Base-by-base conservation (phyloP, 2,888 invertebrate species). In the Meiosimyza decipiens region DNA sequence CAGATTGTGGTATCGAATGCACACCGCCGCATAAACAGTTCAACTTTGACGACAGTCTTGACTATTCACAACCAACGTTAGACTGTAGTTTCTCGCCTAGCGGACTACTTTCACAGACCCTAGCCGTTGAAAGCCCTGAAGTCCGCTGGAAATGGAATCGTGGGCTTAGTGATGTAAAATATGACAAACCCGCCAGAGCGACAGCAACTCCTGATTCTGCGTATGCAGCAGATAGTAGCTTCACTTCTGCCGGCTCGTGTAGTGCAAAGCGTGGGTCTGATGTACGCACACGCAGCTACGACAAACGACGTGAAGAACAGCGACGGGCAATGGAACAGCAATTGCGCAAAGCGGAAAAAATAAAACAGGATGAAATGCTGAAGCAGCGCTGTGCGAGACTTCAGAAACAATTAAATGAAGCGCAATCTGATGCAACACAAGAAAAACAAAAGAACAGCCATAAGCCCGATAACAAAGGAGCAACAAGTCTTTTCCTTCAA, bases 131-230 rank as follows among this genome's bases (percentile, higher is more conserved):
- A 57, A 85, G 85, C 70, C 85, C 85, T 0, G 85, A 85, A 40
- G 85, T 85, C 3, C 80, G 83, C 6, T 85, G 85, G 85, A 82
- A 80, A 28, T 85, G 85, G 85, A 81, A 79, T 13, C 78, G 77
- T 1, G 40, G 74, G 50, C 18, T 66, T 4, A 54, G n/a, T 6
- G 51, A 55, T 28, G 50, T 50, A 1, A 68, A 50, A 60, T n/a
- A 12, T 16, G 71, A 76, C 16, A 75, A 75, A 11, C 59, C 33
- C 16, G 6, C 40, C 40, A 40, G 9, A 6, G 33, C 76, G 13
- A 64, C 66, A 16, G 59, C 71, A 2, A 80, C 80, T 3, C 76
- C 77, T 1, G 78, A 77, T 49, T 77, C 77, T 1, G 77, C 76
- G 3, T 77, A 76, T 72, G 76, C 71, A 0, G 77, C 76, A 0